phyloP scores from a whole-genome alignment of 2,113 vertebrate genomes.

The Leucopsar rothschildi region DNA sequence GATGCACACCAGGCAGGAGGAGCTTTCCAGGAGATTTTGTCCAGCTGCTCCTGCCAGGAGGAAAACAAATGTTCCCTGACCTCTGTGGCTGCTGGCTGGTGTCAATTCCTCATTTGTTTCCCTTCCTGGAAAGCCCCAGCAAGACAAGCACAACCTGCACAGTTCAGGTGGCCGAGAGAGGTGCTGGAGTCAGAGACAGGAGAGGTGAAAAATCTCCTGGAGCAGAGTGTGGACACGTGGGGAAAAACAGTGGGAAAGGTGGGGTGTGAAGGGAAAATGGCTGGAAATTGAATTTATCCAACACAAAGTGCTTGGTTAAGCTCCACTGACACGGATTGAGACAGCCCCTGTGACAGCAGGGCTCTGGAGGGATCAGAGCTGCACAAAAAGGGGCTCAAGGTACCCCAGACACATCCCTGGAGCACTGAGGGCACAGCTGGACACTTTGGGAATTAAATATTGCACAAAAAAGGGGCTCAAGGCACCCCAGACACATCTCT shows the following conservation, averaged over 20 bases:
- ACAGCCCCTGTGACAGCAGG: too few relatives aligned
- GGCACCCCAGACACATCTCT: too few relatives aligned
- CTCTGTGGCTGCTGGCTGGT: background rate
- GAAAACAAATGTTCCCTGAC: background rate
- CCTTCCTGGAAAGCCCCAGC: background rate
- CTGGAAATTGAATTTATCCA: background rate
- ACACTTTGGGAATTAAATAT: too few relatives aligned
- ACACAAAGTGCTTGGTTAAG: background rate
- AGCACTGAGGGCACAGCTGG: too few relatives aligned
- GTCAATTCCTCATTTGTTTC: background rate
- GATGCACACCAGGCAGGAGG: background rate
- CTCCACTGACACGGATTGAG: too few relatives aligned
- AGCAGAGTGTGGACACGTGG: background rate
- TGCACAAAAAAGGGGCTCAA: too few relatives aligned
- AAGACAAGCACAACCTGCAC: background rate
- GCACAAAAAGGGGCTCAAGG: too few relatives aligned
- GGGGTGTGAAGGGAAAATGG: fast-evolving
- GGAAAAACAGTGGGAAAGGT: background rate
- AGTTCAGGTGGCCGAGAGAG: background rate
- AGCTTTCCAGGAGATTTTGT: background rate
- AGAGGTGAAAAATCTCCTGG: background rate
- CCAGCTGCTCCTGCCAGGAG: too few relatives aligned
- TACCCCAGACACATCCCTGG: too few relatives aligned
- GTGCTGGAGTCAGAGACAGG: background rate
- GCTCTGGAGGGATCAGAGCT: too few relatives aligned